Base-by-base conservation (phyloP, 2,797 vertebrate species). In the Tinamus major region DNA sequence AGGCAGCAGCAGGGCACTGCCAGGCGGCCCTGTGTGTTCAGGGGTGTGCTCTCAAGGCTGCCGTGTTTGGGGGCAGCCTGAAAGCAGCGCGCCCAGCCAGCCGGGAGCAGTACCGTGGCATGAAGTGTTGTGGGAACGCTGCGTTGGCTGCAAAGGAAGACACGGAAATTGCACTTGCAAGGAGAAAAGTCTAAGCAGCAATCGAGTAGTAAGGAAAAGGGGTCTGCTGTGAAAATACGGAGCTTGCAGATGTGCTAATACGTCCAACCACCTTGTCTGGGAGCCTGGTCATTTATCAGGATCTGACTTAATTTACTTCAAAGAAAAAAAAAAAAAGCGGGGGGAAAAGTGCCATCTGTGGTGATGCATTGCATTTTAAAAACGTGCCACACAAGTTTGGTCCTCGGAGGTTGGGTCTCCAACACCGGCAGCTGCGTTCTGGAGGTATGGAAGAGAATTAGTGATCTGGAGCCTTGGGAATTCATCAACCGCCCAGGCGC, bases 311-410 rank as follows among this genome's bases (percentile, higher is more conserved):
- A 33, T 26, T 71, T 69, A 55, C 13, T 27, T 51, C 48, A 21
- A 17, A 51, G 26, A 49, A 26, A 49, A 49, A 48, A 48, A 21
- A 48, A 49, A 49, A n/a, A n/a, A n/a, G n/a, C n/a, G n/a, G n/a
- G n/a, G n/a, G n/a, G n/a, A 49, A 6, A 49, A 49, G 29, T 6
- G 56, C 20, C 44, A 14, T 19, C 48, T 35, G 0, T 21, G 72
- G 6, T 58, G 46, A 9, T 21, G 1, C 0, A 20, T 51, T 1
- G 20, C 37, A 9, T 41, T 44, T 65, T 67, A 23, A 72, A 72
- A n/a, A 10, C 2, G 20, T 5, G 1, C 10, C 2, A 4, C 53
- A 26, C 29, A 17, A 37, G 49, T 48, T 10, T 55, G 65, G 0
- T 79, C 69, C 44, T 72, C 3, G 1, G 26, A 68, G 79, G 56